Evolutionary conservation across 2,888 invertebrate species (phyloP).

Genomic region (Sinhomidia bicolor): DNA sequence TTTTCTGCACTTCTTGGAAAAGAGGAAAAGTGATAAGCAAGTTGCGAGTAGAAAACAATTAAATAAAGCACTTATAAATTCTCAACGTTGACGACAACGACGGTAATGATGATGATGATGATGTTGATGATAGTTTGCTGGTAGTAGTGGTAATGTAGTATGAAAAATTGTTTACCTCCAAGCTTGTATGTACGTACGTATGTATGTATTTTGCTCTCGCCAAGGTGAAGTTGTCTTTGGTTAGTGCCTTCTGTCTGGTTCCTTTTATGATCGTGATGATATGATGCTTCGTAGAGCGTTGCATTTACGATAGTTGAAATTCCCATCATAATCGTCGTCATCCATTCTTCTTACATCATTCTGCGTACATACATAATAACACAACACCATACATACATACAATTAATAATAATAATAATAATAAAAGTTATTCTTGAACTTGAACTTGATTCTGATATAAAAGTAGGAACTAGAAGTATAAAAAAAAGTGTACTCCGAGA

Average conservation of each 20-base stretch:
- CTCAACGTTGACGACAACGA: not conserved
- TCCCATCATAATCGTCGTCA: conserved; percentile 59
- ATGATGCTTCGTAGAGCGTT: conserved; percentile 45
- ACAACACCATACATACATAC: not conserved
- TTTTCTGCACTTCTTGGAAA: too few species aligned
- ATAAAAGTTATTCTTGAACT: conserved; percentile 40
- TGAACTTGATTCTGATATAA: conserved; percentile 41
- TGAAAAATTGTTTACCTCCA: conserved; percentile 30
- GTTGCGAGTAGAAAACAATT: not conserved
- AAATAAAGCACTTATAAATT: not conserved
- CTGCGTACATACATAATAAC: not conserved
- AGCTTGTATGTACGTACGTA: too few species aligned
- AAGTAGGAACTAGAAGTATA: not conserved
- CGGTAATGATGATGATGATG: not conserved
- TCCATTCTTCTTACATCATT: not conserved
- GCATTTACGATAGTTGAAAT: conserved; percentile 55
- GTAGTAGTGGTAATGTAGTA: too few species aligned
- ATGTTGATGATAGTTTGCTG: not conserved
- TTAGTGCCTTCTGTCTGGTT: conserved; percentile 51
- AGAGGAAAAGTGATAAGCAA: not conserved
- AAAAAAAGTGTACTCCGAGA: not conserved
- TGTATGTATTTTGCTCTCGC: not conserved
- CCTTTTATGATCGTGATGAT: conserved; percentile 9
- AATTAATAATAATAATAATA: not conserved
- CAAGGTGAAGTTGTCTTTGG: conserved; percentile 58